phyloP scores from a whole-genome alignment of 2,797 vertebrate species.

The Glyptemys insculpta region DNA sequence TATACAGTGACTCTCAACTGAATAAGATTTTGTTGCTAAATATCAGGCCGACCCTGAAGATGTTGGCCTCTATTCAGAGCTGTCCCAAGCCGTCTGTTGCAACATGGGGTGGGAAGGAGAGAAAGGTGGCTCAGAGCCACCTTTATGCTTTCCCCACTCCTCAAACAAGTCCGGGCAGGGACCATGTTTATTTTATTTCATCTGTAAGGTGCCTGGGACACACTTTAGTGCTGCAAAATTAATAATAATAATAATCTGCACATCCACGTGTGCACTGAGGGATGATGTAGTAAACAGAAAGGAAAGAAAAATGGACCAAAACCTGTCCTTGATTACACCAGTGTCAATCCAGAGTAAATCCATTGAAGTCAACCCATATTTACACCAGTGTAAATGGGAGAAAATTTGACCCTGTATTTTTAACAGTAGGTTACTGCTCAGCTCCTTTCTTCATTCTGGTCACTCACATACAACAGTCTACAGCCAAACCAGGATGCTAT shows the following conservation, averaged over 20 bases:
- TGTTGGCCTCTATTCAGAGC: background rate
- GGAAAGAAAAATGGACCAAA: background rate
- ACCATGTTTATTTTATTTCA: background rate
- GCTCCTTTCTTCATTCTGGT: background rate
- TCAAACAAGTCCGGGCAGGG: background rate
- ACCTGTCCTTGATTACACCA: background rate
- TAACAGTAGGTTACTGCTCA: background rate
- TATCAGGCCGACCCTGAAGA: background rate
- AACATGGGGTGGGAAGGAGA: background rate
- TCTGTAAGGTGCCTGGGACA: background rate
- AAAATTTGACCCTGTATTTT: background rate
- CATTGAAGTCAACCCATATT: background rate
- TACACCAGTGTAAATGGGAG: background rate
- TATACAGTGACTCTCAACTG: background rate
- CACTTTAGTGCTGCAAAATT: background rate
- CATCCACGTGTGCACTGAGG: background rate
- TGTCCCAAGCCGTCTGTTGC: background rate
- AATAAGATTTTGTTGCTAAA: background rate
- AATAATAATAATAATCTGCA: background rate
- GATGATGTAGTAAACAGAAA: background rate
- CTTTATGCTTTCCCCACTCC: background rate
- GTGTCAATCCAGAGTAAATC: background rate
- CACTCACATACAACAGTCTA: background rate
- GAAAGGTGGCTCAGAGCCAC: background rate
- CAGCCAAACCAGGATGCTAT: background rate